These are phyloP conservation scores for Rachycentron canadum DNA, from an alignment of 2,797 vertebrate genomes.

Conservation along the genomic window DNA sequence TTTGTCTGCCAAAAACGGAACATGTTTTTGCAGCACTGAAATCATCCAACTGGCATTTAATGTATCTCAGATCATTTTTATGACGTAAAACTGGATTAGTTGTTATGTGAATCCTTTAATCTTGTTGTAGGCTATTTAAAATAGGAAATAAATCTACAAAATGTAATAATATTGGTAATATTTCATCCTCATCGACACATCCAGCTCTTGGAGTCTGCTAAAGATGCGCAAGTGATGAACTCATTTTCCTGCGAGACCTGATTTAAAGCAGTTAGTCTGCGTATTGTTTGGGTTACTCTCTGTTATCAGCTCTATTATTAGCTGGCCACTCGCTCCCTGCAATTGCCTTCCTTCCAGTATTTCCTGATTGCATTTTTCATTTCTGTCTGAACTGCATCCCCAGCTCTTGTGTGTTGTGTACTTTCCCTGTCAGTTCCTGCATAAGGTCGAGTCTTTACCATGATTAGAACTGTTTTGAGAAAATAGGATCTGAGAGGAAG, in stretches of 20 bases:
- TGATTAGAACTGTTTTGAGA: constrained; percentile 68
- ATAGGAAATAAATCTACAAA: constrained; percentile 22
- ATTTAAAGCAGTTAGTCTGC: constrained; percentile 68
- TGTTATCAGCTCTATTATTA: constrained; percentile 85
- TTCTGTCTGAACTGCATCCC: constrained; percentile 53
- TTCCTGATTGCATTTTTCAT: constrained; percentile 81
- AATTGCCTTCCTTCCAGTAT: constrained; percentile 80
- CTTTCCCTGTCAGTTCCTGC: constrained; percentile 68
- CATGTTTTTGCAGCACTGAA: constrained; percentile 18
- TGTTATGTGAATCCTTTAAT: constrained; percentile 40
- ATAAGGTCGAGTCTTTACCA: constrained; percentile 55
- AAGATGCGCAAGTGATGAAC: constrained; percentile 52
- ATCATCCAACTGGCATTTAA: constrained; percentile 38
- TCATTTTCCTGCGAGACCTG: constrained; percentile 62
- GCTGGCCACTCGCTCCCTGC: constrained; percentile 70
- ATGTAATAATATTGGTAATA: constrained; percentile 49
- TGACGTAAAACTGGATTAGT: constrained; percentile 35
- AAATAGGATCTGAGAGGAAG: constrained; percentile 61
- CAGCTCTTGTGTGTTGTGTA: constrained; percentile 58
- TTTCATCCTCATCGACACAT: constrained; percentile 48
- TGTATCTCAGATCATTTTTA: constrained; percentile 35
- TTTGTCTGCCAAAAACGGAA: constrained; percentile 2
- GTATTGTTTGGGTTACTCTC: constrained; percentile 74
- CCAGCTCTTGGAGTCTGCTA: constrained; percentile 35
- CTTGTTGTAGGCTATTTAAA: constrained; percentile 30